phyloP scores from a whole-genome alignment of 1,140 invertebrate species.

The Drosophila orena region DNA sequence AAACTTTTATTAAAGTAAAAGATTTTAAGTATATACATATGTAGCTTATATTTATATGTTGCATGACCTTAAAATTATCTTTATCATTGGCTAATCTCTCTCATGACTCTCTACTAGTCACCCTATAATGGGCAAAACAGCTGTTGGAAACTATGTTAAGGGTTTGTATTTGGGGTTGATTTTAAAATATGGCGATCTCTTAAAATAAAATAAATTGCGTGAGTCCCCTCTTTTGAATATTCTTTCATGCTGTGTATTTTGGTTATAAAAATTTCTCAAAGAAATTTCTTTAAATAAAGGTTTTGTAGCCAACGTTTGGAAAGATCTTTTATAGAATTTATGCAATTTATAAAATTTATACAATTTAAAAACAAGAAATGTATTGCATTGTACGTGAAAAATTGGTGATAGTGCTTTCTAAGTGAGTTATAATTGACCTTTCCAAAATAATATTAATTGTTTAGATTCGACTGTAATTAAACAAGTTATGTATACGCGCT shows the following conservation, averaged over 20 bases:
- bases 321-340: neutral
- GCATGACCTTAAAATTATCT: too few species aligned
- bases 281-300: too few species aligned
- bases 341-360: neutral
- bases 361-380: neutral
- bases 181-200: neutral
- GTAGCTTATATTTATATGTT: neutral
- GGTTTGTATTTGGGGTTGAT: neutral
- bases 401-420: neutral
- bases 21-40: too few species aligned
- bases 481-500: conserved; percentile 1
- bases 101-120: neutral
- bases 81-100: neutral
- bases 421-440: conserved; percentile 1
- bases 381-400: neutral
- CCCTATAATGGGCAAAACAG: neutral
- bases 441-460: neutral
- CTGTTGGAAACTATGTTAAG: conserved; percentile 21
- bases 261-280: too few species aligned
- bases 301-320: too few species aligned
- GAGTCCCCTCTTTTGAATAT: neutral
- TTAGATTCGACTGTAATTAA: conserved; percentile 1
- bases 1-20: too few species aligned
- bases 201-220: too few species aligned
- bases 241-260: too few species aligned